These are phyloP conservation scores for Brachystomella parvula DNA, from an alignment of 1,140 invertebrate genomes.

Conservation along the genomic window DNA sequence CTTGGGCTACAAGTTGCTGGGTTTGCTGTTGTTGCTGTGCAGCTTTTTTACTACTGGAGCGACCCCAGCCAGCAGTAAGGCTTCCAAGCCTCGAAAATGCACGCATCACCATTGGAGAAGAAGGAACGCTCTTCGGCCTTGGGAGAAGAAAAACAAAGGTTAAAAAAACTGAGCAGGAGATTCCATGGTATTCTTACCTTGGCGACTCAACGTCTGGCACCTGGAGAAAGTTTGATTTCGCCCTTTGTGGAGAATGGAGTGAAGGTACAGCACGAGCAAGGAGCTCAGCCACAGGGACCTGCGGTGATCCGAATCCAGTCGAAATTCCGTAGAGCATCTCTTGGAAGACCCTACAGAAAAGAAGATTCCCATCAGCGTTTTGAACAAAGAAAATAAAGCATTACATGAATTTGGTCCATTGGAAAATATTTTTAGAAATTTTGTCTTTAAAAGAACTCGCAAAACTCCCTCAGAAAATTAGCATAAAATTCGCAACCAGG, in stretches of 20 bases:
- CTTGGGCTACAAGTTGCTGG: conserved; percentile 59
- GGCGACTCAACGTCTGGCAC: conserved; percentile 63
- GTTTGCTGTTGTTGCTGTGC: conserved; percentile 47
- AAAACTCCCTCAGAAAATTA: too few relatives aligned
- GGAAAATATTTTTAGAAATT: too few relatives aligned
- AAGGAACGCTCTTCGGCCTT: conserved; percentile 84
- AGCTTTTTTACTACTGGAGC: conserved; percentile 67
- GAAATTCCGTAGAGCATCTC: conserved; percentile 93
- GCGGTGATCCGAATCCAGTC: conserved; percentile 83
- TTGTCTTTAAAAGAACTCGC: too few relatives aligned
- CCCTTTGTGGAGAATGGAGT: conserved; percentile 69
- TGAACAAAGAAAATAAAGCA: too few relatives aligned
- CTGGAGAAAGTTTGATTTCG: conserved; percentile 86
- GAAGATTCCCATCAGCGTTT: too few relatives aligned
- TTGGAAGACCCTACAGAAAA: conserved; percentile 59
- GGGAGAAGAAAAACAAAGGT: not conserved
- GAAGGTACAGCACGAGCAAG: conserved; percentile 74
- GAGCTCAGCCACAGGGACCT: conserved; percentile 80
- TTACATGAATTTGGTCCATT: too few relatives aligned
- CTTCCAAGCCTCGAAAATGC: conserved; percentile 80
- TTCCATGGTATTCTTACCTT: conserved; percentile 46
- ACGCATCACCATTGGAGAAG: conserved; percentile 87
- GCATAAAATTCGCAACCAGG: too few relatives aligned
- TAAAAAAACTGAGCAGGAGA: conserved; percentile 14
- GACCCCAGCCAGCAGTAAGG: conserved; percentile 80